These are phyloP conservation scores for Caenorhabditis sp. DNA, from an alignment of 2,888 invertebrate genomes.

Conservation along the genomic window DNA sequence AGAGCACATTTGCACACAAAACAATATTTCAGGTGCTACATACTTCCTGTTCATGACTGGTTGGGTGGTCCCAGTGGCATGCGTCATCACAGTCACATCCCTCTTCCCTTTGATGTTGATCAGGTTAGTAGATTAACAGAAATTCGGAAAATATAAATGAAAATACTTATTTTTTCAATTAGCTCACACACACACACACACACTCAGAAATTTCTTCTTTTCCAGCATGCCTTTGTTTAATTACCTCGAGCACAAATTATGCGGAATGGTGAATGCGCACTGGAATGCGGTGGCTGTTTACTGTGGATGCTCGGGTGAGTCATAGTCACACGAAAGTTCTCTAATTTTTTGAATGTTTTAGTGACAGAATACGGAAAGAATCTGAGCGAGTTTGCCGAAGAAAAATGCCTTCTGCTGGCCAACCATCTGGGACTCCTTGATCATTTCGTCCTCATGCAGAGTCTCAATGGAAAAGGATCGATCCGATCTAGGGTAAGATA, in stretches of 20 bases:
- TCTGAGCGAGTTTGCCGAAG: slow-evolving; percentile 61
- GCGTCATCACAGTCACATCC: slow-evolving; percentile 68
- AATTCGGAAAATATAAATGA: background rate
- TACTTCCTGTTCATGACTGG: slow-evolving; percentile 76
- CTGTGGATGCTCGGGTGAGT: slow-evolving; percentile 63
- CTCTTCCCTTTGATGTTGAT: slow-evolving; percentile 70
- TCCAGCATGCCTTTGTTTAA: slow-evolving; percentile 72
- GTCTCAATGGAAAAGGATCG: slow-evolving; percentile 71
- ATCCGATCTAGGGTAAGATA: slow-evolving; percentile 67
- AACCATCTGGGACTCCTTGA: slow-evolving; percentile 78
- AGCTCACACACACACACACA: slow-evolving; percentile 10
- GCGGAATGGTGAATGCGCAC: slow-evolving; percentile 76
- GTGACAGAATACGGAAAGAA: slow-evolving; percentile 74
- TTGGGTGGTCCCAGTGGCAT: slow-evolving; percentile 74
- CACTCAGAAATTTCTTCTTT: slow-evolving; percentile 7
- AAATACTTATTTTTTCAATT: background rate
- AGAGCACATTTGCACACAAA: slow-evolving; percentile 9
- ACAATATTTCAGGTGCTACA: slow-evolving; percentile 61
- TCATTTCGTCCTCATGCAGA: slow-evolving; percentile 77
- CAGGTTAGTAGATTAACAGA: slow-evolving; percentile 55
- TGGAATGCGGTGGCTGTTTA: slow-evolving; percentile 73
- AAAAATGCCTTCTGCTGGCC: slow-evolving; percentile 69
- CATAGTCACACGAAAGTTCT: too few species aligned
- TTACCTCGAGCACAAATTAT: slow-evolving; percentile 72
- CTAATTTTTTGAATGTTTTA: slow-evolving; percentile 4